Percentiles rank a stretch among this genome's conserved stretches.
Conservation (phyloP, 1,140 invertebrate genomes). For the Drosophila prosaltans region DNA sequence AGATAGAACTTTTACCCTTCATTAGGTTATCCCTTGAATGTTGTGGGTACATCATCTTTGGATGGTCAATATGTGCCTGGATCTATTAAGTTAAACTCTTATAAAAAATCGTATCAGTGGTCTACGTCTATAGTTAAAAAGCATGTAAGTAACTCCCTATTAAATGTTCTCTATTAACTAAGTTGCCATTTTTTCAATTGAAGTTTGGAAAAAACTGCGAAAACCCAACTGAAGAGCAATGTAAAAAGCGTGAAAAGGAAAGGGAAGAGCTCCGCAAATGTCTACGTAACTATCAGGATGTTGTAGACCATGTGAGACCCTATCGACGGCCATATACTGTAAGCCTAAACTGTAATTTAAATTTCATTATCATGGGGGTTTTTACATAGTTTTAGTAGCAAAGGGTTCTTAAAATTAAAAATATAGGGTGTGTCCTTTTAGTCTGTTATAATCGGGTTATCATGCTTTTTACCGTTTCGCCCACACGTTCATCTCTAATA, state of each 20-base stretch:
- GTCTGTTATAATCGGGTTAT: neutral
- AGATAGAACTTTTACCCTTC: neutral
- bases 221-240: neutral
- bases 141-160: neutral
- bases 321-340: slow-evolving; percentile 27
- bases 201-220: neutral
- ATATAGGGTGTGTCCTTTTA: neutral
- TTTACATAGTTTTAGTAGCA: too few species aligned
- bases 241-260: neutral
- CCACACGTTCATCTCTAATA: neutral
- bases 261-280: slow-evolving; percentile 25
- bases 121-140: neutral
- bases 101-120: neutral
- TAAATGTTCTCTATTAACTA: neutral
- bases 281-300: slow-evolving; percentile 26
- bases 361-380: neutral
- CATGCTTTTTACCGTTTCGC: slow-evolving; percentile 3
- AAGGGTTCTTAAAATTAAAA: too few species aligned
- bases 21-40: neutral
- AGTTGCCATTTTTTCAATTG: neutral
- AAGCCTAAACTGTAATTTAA: slow-evolving; percentile 2
- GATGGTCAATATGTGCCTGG: neutral
- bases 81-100: neutral
- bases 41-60: neutral
- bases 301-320: slow-evolving; percentile 33